These are phyloP conservation scores for Solenopsis invicta DNA, from an alignment of 1,140 invertebrate genomes.

Conservation along the genomic window DNA sequence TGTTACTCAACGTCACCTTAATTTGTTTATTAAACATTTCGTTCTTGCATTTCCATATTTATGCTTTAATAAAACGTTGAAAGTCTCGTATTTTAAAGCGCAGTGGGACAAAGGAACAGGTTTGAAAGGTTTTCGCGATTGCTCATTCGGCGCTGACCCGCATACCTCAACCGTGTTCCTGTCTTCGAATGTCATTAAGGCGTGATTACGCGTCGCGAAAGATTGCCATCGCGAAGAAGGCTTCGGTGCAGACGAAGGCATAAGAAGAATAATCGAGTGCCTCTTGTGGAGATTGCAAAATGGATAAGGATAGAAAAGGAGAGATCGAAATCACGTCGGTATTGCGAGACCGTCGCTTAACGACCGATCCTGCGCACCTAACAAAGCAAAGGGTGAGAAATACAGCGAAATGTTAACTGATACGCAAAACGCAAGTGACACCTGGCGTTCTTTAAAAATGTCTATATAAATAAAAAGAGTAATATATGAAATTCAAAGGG, in stretches of 20 bases:
- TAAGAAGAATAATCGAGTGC: slow-evolving; percentile 14
- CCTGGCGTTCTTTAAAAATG: not conserved
- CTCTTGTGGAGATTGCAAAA: not conserved
- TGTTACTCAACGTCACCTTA: not conserved
- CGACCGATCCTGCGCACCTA: not conserved
- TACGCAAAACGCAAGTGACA: not conserved
- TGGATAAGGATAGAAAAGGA: not conserved
- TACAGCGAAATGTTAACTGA: not conserved
- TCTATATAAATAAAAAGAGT: not conserved
- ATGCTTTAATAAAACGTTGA: slow-evolving; percentile 4
- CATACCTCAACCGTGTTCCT: slow-evolving; percentile 58
- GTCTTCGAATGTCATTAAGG: slow-evolving; percentile 44
- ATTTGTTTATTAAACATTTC: no score
- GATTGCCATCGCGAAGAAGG: slow-evolving; percentile 30
- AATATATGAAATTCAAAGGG: not conserved
- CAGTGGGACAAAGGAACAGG: slow-evolving; percentile 19
- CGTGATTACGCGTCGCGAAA: slow-evolving; percentile 37
- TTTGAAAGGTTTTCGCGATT: slow-evolving; percentile 30
- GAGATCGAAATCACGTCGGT: not conserved
- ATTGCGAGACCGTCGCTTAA: not conserved
- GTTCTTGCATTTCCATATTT: not conserved
- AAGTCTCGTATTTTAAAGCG: not conserved
- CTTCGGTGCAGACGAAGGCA: not conserved
- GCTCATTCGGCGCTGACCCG: slow-evolving; percentile 42
- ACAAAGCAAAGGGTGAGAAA: not conserved